Percentiles rank a stretch among this genome's conserved stretches.
phyloP scores from a whole-genome alignment of 2,888 invertebrate species.

The Andrena dorsata region DNA sequence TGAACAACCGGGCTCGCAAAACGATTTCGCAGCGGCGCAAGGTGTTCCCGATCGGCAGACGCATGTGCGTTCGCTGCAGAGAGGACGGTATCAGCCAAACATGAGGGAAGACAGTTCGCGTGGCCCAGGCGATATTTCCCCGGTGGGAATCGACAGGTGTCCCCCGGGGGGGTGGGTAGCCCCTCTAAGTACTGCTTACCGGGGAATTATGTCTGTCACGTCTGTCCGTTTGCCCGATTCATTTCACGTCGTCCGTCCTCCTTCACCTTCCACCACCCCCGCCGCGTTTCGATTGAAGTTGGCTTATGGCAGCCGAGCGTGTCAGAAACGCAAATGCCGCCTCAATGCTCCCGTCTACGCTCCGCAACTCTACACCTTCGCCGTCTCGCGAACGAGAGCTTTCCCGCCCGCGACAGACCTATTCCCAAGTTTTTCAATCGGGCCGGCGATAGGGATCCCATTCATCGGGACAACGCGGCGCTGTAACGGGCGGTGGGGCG shows the following conservation, averaged over 20 bases:
- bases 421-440: slow-evolving; percentile 1
- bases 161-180: slow-evolving; percentile 58
- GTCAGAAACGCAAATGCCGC: slow-evolving; percentile 73
- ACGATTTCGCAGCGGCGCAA: neutral
- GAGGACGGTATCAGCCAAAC: slow-evolving; percentile 51
- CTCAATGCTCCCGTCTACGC: slow-evolving; percentile 60
- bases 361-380: slow-evolving; percentile 37
- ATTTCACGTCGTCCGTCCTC: slow-evolving; percentile 77
- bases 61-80: slow-evolving; percentile 31
- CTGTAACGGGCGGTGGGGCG: neutral
- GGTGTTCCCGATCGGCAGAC: slow-evolving; percentile 21
- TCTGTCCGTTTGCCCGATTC: slow-evolving; percentile 81
- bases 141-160: slow-evolving; percentile 82
- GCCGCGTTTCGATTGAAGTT: slow-evolving; percentile 69
- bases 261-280: slow-evolving; percentile 56
- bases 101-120: slow-evolving; percentile 67
- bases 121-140: slow-evolving; percentile 68
- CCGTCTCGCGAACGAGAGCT: slow-evolving; percentile 31
- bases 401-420: slow-evolving; percentile 9
- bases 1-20: neutral
- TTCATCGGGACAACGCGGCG: slow-evolving; percentile 28
- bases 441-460: slow-evolving; percentile 17
- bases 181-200: slow-evolving; percentile 79
- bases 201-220: slow-evolving; percentile 82
- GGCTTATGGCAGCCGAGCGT: slow-evolving; percentile 75